These are phyloP conservation scores for Cheracebus regulus DNA, from an alignment of 2,797 vertebrate genomes.

Conservation along the genomic window DNA sequence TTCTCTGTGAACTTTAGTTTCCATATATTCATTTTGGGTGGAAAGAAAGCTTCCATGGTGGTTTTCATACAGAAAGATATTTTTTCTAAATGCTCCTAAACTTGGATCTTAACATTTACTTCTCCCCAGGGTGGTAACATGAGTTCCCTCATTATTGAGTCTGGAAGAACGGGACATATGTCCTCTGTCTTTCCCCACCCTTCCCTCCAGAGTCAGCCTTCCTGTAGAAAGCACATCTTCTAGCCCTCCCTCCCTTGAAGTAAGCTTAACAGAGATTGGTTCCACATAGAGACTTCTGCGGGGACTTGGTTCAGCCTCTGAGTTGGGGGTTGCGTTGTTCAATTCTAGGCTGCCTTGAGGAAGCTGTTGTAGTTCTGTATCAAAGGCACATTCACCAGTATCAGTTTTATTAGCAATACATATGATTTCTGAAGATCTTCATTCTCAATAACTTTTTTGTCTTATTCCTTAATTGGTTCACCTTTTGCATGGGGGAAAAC, in stretches of 20 bases:
- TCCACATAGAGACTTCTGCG: neutral
- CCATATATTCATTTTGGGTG: neutral
- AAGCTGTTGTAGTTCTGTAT: neutral
- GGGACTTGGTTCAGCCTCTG: neutral
- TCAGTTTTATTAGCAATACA: neutral
- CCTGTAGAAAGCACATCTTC: neutral
- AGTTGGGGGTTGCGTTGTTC: neutral
- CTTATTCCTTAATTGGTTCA: constrained; percentile 25
- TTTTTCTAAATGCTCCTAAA: neutral
- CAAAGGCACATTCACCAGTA: neutral
- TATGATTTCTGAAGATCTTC: neutral
- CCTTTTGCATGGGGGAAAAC: neutral
- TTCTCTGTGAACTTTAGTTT: neutral
- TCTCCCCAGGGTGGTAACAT: neutral
- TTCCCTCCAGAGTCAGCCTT: neutral
- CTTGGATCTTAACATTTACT: neutral
- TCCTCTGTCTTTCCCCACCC: neutral
- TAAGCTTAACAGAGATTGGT: neutral
- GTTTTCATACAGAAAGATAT: neutral
- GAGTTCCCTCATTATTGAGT: neutral
- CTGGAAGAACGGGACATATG: neutral
- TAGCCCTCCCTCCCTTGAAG: neutral
- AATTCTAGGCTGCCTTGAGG: neutral
- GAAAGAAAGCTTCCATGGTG: neutral
- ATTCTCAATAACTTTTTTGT: neutral